Conservation (phyloP, 2,797 vertebrate species). For the Adelosebastes latens region DNA sequence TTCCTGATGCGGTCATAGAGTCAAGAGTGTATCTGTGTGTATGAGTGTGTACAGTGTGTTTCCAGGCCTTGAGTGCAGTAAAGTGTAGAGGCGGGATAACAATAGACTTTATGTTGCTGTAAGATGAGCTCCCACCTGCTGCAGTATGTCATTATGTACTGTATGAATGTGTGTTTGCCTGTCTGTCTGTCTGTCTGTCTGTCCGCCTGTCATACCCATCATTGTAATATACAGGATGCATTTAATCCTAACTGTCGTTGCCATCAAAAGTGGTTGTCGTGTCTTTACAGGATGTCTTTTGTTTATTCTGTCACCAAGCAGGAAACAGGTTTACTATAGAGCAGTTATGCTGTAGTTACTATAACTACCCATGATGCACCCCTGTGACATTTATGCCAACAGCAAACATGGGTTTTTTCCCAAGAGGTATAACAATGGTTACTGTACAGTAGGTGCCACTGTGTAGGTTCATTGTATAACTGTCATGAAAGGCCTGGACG, state of each 20-base stretch:
- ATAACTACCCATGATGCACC: neutral
- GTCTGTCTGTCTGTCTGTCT: conserved; percentile 4
- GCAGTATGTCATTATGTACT: conserved; percentile 48
- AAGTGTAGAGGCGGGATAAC: conserved; percentile 56
- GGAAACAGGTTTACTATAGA: neutral
- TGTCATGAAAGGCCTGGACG: neutral
- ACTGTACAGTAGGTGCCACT: neutral
- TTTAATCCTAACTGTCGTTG: neutral
- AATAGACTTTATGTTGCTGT: conserved; percentile 69
- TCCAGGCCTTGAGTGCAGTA: conserved; percentile 37
- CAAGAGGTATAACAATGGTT: neutral
- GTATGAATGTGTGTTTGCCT: conserved; percentile 36
- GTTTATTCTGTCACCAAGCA: neutral
- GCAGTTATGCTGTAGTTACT: neutral
- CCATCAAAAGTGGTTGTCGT: neutral
- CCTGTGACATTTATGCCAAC: neutral
- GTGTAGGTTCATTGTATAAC: neutral
- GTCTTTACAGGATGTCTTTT: neutral
- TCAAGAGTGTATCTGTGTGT: neutral
- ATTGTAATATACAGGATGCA: conserved; percentile 8
- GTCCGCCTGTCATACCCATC: conserved; percentile 6
- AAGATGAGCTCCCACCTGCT: conserved; percentile 75
- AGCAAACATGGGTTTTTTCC: neutral
- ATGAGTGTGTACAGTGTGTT: conserved; percentile 9
- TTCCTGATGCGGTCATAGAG: conserved; percentile 37